Conservation (phyloP, 2,113 vertebrate genomes). For the Sylvia atricapilla region DNA sequence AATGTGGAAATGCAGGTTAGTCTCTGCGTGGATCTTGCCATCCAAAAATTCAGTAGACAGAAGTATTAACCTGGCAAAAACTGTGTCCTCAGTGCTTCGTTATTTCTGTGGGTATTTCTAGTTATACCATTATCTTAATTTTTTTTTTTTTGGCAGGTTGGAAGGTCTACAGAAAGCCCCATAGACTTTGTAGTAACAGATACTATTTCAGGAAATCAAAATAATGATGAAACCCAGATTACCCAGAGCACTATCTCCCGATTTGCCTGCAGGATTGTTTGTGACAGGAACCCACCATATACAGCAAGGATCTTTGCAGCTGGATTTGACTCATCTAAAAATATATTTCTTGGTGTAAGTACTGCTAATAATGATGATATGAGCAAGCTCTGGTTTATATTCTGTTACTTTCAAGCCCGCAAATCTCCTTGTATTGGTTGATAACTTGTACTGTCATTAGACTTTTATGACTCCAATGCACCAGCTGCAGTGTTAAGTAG, state of each 20-base stretch:
- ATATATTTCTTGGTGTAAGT: constrained; percentile 98
- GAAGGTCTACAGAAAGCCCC: constrained; percentile 95
- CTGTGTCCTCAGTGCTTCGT: background rate
- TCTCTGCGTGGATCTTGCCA: background rate
- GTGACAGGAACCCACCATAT: constrained; percentile 88
- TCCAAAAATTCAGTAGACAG: background rate
- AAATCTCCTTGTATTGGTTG: background rate
- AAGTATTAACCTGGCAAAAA: background rate
- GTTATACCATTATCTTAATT: background rate
- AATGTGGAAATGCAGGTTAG: background rate
- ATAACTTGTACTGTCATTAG: background rate
- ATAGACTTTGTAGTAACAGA: constrained; percentile 99
- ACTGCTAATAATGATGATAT: background rate
- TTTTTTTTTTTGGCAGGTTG: constrained; percentile 78
- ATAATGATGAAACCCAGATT: constrained; percentile 88
- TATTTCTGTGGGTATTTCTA: background rate
- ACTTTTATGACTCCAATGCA: background rate
- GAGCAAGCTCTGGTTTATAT: background rate
- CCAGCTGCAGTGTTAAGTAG: background rate
- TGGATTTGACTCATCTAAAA: constrained; percentile 97
- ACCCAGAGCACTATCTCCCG: constrained; percentile 98
- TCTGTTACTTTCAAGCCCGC: background rate
- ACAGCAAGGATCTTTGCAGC: constrained; percentile 95
- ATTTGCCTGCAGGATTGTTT: constrained; percentile 95
- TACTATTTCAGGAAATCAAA: constrained; percentile 89